Evolutionary conservation across 2,888 invertebrate genomes (phyloP).

Genomic region (Listrodromus nycthemerus): DNA sequence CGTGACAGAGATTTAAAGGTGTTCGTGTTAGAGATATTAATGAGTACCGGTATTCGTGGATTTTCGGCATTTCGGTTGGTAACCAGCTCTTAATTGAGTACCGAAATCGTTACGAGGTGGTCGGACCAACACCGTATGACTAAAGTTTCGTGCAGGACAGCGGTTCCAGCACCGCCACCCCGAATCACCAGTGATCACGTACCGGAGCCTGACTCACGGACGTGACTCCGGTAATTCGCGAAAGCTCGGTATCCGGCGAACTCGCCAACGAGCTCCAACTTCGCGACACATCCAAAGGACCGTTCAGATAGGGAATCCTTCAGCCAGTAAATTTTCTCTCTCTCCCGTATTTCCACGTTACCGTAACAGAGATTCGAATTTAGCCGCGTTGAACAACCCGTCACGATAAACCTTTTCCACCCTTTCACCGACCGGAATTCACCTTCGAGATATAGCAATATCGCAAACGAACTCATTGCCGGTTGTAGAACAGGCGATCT

Average conservation of each 20-base stretch:
- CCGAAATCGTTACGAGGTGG: conserved; percentile 19
- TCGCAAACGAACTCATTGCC: conserved; percentile 52
- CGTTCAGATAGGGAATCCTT: conserved; percentile 14
- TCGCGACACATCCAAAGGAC: conserved; percentile 3
- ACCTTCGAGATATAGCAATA: conserved; percentile 60
- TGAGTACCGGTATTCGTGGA: not conserved
- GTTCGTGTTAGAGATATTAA: not conserved
- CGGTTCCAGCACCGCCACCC: conserved; percentile 30
- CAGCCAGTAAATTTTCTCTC: not conserved
- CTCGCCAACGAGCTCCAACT: not conserved
- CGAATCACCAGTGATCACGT: conserved; percentile 64
- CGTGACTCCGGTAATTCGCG: conserved; percentile 55
- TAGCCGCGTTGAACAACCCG: not conserved
- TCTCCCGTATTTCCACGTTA: conserved; percentile 8
- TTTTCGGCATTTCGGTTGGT: not conserved
- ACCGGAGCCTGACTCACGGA: conserved; percentile 59
- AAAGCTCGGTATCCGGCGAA: conserved; percentile 40
- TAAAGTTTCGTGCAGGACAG: conserved; percentile 15
- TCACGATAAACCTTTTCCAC: conserved; percentile 34
- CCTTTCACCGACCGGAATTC: conserved; percentile 48
- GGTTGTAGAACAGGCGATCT: conserved; percentile 41
- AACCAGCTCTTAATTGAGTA: conserved; percentile 41
- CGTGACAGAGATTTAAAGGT: too few species aligned
- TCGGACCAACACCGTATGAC: conserved; percentile 19
- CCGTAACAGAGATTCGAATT: not conserved